Conservation (phyloP, 1,140 invertebrate species). For the Ectropis grisescens region DNA sequence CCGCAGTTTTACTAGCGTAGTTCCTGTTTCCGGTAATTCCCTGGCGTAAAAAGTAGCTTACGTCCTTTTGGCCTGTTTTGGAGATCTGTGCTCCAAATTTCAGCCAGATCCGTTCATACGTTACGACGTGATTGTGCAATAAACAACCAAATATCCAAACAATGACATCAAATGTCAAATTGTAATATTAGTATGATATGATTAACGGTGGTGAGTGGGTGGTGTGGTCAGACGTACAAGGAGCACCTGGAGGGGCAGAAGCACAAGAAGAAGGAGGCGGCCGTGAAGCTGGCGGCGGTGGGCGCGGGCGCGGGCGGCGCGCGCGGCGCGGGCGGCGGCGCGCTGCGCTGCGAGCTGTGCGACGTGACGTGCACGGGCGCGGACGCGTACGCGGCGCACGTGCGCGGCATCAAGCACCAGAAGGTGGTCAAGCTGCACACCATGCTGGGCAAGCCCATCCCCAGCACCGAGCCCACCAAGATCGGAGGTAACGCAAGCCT, state of each 20-base stretch:
- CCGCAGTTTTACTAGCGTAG: too few species aligned
- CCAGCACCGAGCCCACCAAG: constrained; percentile 93
- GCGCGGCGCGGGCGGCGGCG: constrained; percentile 45
- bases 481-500: constrained; percentile 70
- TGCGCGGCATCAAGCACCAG: constrained; percentile 97
- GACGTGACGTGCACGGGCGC: constrained; percentile 98
- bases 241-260: constrained; percentile 98
- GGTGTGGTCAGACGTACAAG: constrained; percentile 83
- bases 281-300: constrained; percentile 81
- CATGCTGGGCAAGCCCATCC: constrained; percentile 97
- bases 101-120: too few species aligned
- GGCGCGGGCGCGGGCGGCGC: constrained; percentile 40
- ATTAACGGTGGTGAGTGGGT: background rate
- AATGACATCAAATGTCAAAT: too few species aligned
- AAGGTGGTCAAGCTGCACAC: constrained; percentile 97
- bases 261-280: constrained; percentile 98
- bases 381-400: constrained; percentile 98
- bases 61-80: too few species aligned
- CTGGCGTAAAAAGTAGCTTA: too few species aligned
- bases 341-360: constrained; percentile 76
- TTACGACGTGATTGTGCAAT: too few species aligned
- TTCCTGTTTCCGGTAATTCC: too few species aligned
- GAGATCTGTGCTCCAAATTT: too few species aligned
- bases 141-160: too few species aligned
- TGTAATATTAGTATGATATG: too few species aligned